A percentile compares a stretch with the other conserved stretches of the same genome.
Evolutionary conservation across 2,113 vertebrate species (phyloP).

Genomic region (Centropus bengalensis): DNA sequence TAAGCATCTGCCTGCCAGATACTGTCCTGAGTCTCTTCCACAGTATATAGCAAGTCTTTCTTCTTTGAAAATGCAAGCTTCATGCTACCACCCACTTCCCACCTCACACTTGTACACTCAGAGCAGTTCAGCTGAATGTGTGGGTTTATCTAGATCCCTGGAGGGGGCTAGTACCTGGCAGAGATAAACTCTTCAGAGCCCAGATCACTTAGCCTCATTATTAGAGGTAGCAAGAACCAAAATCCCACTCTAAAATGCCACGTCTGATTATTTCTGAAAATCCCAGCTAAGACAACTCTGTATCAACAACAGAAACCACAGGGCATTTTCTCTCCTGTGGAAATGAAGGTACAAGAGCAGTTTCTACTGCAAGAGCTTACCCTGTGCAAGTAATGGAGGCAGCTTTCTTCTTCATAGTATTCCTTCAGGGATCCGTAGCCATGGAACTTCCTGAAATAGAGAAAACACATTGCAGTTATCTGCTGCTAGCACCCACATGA

Average conservation of each 20-base stretch:
- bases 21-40: background rate
- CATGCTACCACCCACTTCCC: background rate
- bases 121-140: background rate
- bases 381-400: slow-evolving; percentile 93
- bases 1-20: background rate
- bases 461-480: background rate
- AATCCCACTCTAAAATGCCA: background rate
- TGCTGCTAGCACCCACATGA: background rate
- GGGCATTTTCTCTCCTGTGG: background rate
- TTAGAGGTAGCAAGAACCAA: background rate
- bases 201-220: background rate
- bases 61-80: background rate
- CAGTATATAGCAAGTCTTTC: background rate
- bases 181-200: background rate
- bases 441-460: slow-evolving; percentile 90
- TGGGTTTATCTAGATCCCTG: background rate
- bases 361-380: slow-evolving; percentile 74
- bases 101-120: background rate
- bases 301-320: background rate
- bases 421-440: slow-evolving; percentile 94
- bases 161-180: background rate
- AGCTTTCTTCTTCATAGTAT: slow-evolving; percentile 97
- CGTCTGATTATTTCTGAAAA: background rate
- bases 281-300: background rate
- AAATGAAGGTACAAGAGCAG: background rate